Evolutionary conservation across 2,113 vertebrate genomes (phyloP).

Genomic region (Odocoileus hemionus): DNA sequence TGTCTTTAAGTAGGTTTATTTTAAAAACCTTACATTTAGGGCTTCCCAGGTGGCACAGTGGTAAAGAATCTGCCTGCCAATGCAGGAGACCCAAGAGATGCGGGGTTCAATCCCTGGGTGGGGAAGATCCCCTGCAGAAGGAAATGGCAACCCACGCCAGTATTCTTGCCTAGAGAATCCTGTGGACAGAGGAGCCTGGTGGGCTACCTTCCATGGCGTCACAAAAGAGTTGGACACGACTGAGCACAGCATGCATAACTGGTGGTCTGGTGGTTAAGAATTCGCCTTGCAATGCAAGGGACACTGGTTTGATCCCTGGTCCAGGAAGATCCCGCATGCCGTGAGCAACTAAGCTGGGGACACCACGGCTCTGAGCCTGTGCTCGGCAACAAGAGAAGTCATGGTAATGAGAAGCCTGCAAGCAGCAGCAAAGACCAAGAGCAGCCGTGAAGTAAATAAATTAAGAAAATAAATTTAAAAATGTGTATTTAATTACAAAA

Average conservation of each 20-base stretch:
- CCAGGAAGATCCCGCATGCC: background rate
- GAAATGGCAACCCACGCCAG: background rate
- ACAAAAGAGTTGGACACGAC: background rate
- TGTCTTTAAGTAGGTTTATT: background rate
- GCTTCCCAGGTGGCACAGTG: background rate
- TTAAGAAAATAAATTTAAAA: background rate
- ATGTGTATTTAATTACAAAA: background rate
- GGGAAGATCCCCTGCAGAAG: background rate
- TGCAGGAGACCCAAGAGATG: background rate
- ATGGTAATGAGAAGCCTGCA: background rate
- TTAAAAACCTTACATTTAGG: background rate
- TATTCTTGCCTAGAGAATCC: background rate
- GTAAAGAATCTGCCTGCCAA: background rate
- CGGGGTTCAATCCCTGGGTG: background rate
- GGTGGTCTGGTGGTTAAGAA: background rate
- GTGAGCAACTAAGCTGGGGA: background rate
- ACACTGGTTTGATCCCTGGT: background rate
- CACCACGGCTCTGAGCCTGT: background rate
- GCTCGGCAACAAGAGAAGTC: background rate
- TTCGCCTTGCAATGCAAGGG: background rate
- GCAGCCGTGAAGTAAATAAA: background rate
- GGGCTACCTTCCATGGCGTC: background rate
- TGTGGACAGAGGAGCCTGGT: background rate
- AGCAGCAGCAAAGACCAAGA: background rate
- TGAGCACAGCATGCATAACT: background rate